These are phyloP conservation scores for Manduca sexta DNA, from an alignment of 1,140 invertebrate species.

Conservation along the genomic window DNA sequence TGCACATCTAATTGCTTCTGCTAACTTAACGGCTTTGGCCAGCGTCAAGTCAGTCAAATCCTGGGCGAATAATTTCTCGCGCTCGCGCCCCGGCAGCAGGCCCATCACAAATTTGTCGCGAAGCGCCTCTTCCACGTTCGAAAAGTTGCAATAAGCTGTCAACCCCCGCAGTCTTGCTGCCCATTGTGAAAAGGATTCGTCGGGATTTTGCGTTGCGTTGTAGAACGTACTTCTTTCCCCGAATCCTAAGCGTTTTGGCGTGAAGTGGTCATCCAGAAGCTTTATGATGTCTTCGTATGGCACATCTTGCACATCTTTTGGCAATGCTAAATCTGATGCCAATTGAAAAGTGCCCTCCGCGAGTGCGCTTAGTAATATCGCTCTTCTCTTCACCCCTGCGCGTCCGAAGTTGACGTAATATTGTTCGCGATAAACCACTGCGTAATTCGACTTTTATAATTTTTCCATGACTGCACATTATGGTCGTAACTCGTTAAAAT, in stretches of 20 bases:
- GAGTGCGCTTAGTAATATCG: slow-evolving; percentile 21
- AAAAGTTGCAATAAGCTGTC: slow-evolving; percentile 15
- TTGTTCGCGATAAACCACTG: too few species aligned
- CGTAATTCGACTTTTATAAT: too few species aligned
- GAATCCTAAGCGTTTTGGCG: too few species aligned
- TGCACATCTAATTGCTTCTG: background rate
- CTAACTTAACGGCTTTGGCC: background rate
- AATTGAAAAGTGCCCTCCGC: slow-evolving; percentile 13
- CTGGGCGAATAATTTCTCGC: slow-evolving; percentile 12
- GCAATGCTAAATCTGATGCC: slow-evolving; percentile 18
- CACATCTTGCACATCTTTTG: slow-evolving; percentile 15
- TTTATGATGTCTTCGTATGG: slow-evolving; percentile 11
- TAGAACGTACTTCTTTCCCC: too few species aligned
- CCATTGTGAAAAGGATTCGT: slow-evolving; percentile 14
- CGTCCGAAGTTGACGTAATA: too few species aligned
- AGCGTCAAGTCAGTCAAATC: background rate
- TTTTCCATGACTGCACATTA: too few species aligned
- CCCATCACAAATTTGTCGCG: slow-evolving; percentile 19
- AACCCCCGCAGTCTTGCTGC: slow-evolving; percentile 15
- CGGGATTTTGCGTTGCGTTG: slow-evolving; percentile 7
- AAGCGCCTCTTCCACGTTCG: slow-evolving; percentile 19
- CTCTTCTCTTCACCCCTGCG: slow-evolving; percentile 11
- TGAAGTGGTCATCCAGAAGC: too few species aligned
- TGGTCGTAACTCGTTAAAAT: too few species aligned
- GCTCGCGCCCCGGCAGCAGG: slow-evolving; percentile 13